Evolutionary conservation across 2,888 invertebrate genomes (phyloP).

Genomic region (Cephus nigrinus): DNA sequence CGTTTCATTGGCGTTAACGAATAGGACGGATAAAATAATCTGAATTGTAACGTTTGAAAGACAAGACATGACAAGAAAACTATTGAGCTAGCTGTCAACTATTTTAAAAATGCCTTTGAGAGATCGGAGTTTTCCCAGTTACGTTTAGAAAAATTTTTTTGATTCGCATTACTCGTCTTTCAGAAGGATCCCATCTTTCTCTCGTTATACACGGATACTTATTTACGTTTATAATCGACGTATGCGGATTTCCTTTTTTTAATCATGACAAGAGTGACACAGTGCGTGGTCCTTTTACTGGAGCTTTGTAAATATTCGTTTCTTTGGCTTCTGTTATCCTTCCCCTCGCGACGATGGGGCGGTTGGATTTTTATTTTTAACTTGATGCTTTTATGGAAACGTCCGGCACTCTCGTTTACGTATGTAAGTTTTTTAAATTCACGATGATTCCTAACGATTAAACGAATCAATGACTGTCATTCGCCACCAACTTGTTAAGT

Average conservation of each 20-base stretch:
- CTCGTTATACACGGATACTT: no score
- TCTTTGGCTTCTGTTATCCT: background rate
- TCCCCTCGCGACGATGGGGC: background rate
- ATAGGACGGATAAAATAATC: background rate
- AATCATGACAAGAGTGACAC: background rate
- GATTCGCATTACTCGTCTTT: no score
- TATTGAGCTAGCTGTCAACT: background rate
- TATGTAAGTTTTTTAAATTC: background rate
- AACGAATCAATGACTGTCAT: background rate
- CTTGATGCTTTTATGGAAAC: background rate
- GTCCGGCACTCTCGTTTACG: background rate
- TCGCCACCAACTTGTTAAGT: background rate
- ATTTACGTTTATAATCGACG: no score
- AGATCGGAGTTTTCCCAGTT: background rate
- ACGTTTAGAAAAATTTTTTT: no score
- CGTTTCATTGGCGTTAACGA: background rate
- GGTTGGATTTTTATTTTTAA: background rate
- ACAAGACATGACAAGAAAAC: background rate
- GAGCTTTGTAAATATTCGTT: background rate
- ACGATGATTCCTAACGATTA: background rate
- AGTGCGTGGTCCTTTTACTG: background rate
- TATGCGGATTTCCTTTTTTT: background rate
- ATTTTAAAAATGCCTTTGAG: background rate
- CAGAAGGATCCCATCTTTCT: no score
- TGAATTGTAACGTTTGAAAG: background rate